A percentile compares a stretch with the other conserved stretches of the same genome.
Conservation (phyloP, 2,113 vertebrate species). For the Kryptolebias marmoratus region DNA sequence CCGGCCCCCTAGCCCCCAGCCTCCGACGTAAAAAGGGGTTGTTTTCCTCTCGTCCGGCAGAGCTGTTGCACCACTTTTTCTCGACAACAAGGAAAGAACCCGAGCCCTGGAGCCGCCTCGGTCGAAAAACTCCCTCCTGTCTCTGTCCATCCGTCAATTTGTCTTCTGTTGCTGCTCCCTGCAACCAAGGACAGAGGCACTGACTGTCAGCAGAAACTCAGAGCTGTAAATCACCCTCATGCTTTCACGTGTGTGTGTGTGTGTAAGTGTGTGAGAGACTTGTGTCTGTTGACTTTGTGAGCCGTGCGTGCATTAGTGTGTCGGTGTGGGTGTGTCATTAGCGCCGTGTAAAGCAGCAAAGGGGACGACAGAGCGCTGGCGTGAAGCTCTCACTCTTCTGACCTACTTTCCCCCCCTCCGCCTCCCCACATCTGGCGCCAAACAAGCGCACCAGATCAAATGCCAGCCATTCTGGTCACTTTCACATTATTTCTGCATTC, state of each 20-base stretch:
- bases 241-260: conserved; percentile 9
- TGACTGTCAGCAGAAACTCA: conserved; percentile 65
- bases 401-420: conserved; percentile 74
- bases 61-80: not conserved
- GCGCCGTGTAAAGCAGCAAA: conserved; percentile 38
- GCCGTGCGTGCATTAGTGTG: conserved; percentile 45
- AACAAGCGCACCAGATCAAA: conserved; percentile 67
- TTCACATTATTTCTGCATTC: conserved; percentile 51
- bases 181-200: conserved; percentile 45
- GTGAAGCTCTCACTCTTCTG: conserved; percentile 65
- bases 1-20: not conserved
- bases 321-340: conserved; percentile 52
- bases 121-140: not conserved
- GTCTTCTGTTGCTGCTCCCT: conserved; percentile 38
- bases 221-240: conserved; percentile 64
- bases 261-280: not conserved
- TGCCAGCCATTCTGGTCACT: conserved; percentile 70
- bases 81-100: not conserved
- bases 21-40: not conserved
- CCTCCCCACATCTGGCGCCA: conserved; percentile 73
- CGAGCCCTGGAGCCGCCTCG: not conserved
- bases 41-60: not conserved
- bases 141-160: conserved; percentile 1
- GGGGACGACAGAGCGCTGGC: conserved; percentile 40
- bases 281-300: conserved; percentile 36